A percentile compares a stretch with the other conserved stretches of the same genome.
These are phyloP conservation scores for Thumatha senex DNA, from an alignment of 2,888 invertebrate genomes.

Conservation along the genomic window DNA sequence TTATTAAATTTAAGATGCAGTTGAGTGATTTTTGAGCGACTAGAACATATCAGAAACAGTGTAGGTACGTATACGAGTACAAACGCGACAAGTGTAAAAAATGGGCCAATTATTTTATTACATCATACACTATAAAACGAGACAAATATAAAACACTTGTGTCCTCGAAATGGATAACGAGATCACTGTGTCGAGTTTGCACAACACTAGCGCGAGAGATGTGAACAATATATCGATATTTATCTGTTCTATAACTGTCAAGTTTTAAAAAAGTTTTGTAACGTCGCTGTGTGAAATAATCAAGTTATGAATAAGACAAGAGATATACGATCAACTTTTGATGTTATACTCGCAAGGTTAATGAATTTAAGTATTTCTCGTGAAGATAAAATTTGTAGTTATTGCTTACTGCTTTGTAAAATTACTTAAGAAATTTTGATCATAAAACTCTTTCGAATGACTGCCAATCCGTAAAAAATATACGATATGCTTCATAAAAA, in stretches of 20 bases:
- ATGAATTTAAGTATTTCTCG: not conserved
- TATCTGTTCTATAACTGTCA: constrained; percentile 23
- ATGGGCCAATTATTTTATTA: constrained; percentile 13
- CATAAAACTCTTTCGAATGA: not conserved
- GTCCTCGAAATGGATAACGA: constrained; percentile 21
- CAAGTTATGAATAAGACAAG: not conserved
- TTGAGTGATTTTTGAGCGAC: too few relatives aligned
- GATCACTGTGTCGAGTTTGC: constrained; percentile 20
- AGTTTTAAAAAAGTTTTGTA: constrained; percentile 1
- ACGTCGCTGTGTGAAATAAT: not conserved
- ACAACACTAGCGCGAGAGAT: constrained; percentile 24
- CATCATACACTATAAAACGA: constrained; percentile 26
- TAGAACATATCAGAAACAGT: too few relatives aligned
- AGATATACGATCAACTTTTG: not conserved
- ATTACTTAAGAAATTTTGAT: not conserved
- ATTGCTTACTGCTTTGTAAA: not conserved
- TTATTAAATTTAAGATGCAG: too few relatives aligned
- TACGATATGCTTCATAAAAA: too few relatives aligned
- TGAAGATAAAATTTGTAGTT: not conserved
- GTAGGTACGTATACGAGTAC: constrained; percentile 10
- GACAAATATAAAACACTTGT: constrained; percentile 20
- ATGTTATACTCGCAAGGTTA: not conserved
- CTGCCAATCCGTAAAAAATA: too few relatives aligned
- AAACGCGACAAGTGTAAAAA: constrained; percentile 12
- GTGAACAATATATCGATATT: constrained; percentile 17